Evolutionary conservation across 37 sponge, comb jelly and placozoan species (phyloP), one percentile per base, ranked within the genome.

Genomic region (Ianthella basta): DNA sequence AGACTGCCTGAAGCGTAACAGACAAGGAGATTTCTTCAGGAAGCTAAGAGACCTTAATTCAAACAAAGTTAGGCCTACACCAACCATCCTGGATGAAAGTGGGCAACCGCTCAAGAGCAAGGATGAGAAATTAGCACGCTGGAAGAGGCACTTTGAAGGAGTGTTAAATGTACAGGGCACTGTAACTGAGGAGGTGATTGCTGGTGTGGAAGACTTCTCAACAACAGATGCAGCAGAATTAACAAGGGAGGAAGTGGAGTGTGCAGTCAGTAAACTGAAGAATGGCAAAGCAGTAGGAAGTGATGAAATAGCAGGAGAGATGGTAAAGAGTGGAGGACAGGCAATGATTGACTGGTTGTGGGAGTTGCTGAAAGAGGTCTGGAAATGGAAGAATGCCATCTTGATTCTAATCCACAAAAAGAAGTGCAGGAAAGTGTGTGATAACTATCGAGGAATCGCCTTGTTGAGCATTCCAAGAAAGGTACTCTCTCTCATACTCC

Each of bases 111-210:
- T 40, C 54, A 40, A 75, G 78, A 41, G n/a, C 15, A 41, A 50
- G 18, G 78, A 75, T 15, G 54, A 75, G 53, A 75, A 50, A 75
- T 14, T 75, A 53, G 21, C 25, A 23, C 53, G 53, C 10, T 75
- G 54, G 78, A 41, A 10, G 21, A 75, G 53, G 13, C 54, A 75
- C 40, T 75, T 75, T 75, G 78, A 75, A 23, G 78, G 78, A 75
- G 78, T 75, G 53, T 23, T 75, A 44, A 75, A 75, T 75, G 78
- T 75, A 24, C 33, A 40, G 78, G 40, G 54, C 25, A 50, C 78
- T 75, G 78, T 75, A 36, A 53, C 23, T 25, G 53, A 75, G 78
- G 78, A 75, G 37, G 78, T 75, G 78, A 41, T 75, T 75, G 78
- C 21, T 16, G 37, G 38, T 41, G 78, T 75, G 78, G 78, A 75